phyloP scores from a whole-genome alignment of 2,113 vertebrate genomes.

The Apodemus speciosus region DNA sequence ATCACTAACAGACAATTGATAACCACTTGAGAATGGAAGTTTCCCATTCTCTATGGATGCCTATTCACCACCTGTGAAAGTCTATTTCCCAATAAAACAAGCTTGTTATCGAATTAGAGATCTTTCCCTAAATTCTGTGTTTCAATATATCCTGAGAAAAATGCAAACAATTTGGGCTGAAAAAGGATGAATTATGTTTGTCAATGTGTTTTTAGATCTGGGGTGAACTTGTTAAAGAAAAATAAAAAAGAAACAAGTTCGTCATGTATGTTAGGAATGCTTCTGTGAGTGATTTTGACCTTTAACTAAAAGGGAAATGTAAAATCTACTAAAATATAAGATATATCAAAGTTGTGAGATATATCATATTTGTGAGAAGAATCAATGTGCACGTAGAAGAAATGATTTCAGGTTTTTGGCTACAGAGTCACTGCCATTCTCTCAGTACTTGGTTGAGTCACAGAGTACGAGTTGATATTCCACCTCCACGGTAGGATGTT shows the following conservation, averaged over 20 bases:
- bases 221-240: not conserved
- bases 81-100: not conserved
- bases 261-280: not conserved
- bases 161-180: not conserved
- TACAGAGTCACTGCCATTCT: not conserved
- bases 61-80: not conserved
- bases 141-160: not conserved
- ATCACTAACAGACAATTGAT: not conserved
- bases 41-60: not conserved
- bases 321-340: constrained; percentile 38
- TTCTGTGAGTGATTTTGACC: not conserved
- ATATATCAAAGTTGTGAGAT: not conserved
- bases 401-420: not conserved
- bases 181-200: not conserved
- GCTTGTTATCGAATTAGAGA: not conserved
- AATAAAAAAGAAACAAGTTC: not conserved
- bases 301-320: not conserved
- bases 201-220: not conserved
- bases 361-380: no score
- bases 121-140: not conserved
- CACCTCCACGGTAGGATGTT: not conserved
- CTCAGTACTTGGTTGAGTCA: not conserved
- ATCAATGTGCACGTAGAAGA: not conserved
- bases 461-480: not conserved
- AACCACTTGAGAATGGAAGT: not conserved